phyloP scores from a whole-genome alignment of 1,140 invertebrate genomes.

The Drosophila nannoptera region DNA sequence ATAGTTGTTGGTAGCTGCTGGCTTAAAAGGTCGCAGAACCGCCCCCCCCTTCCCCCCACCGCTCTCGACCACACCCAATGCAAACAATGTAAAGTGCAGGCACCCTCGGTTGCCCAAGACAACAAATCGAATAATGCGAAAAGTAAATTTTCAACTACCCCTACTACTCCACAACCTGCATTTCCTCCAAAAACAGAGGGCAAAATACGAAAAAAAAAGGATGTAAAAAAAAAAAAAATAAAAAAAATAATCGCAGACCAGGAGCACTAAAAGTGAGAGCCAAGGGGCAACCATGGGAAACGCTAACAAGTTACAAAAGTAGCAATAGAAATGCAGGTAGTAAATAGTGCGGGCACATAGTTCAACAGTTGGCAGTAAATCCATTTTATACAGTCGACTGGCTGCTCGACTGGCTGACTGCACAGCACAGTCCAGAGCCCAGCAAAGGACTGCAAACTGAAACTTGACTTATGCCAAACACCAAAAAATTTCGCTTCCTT shows the following conservation, averaged over 20 bases:
- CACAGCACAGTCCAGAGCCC: slow-evolving; percentile 23
- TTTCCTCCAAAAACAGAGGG: slow-evolving; percentile 11
- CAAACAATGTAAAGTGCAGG: slow-evolving; percentile 75
- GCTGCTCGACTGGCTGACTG: slow-evolving; percentile 54
- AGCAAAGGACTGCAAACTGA: slow-evolving; percentile 29
- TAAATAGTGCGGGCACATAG: slow-evolving; percentile 69
- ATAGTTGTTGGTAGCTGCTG: slow-evolving; percentile 60
- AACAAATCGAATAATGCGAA: slow-evolving; percentile 77
- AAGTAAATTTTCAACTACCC: slow-evolving; percentile 75
- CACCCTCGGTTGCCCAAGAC: slow-evolving; percentile 62
- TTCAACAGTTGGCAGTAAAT: slow-evolving; percentile 78
- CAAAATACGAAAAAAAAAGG: slow-evolving; percentile 18
- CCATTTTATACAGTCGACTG: slow-evolving; percentile 78
- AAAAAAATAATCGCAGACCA: slow-evolving; percentile 21
- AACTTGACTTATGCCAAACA: slow-evolving; percentile 74
- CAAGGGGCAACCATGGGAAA: slow-evolving; percentile 14
- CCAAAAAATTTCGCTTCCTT: slow-evolving; percentile 68
- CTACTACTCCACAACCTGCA: background rate
- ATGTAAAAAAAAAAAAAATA: slow-evolving; percentile 28
- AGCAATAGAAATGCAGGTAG: slow-evolving; percentile 77
- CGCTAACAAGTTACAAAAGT: slow-evolving; percentile 77
- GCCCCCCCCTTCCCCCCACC: too few species aligned
- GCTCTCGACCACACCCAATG: slow-evolving; percentile 40
- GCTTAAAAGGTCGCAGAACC: slow-evolving; percentile 45
- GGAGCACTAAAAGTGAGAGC: slow-evolving; percentile 50